A percentile compares a stretch with the other conserved stretches of the same genome.
These are phyloP conservation scores for Neolamprologus cancellatus DNA, from an alignment of 2,113 vertebrate species.

Conservation along the genomic window DNA sequence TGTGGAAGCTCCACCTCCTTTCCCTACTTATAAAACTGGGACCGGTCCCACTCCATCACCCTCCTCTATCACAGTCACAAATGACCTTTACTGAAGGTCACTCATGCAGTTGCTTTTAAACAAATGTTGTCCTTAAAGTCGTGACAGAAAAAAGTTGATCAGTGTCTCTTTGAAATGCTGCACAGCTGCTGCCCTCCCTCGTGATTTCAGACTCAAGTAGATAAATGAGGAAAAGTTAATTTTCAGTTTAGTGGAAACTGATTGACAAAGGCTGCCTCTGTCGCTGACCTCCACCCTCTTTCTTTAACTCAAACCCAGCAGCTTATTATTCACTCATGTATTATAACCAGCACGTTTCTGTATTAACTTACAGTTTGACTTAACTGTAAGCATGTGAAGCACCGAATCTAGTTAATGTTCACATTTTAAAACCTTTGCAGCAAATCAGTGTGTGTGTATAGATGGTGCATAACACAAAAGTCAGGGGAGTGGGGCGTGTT, in stretches of 20 bases:
- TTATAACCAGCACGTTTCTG: background rate
- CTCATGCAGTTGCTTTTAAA: constrained; percentile 9
- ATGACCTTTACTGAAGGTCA: constrained; percentile 64
- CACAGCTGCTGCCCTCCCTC: background rate
- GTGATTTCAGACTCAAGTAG: background rate
- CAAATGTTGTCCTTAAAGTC: background rate
- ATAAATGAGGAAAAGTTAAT: background rate
- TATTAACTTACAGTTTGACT: background rate
- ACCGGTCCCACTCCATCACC: background rate
- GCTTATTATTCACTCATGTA: background rate
- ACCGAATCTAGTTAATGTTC: background rate
- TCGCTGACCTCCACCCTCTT: background rate
- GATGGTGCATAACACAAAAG: background rate
- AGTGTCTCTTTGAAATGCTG: background rate
- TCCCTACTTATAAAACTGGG: background rate
- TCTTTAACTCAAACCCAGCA: background rate
- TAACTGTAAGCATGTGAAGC: background rate
- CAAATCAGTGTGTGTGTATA: background rate
- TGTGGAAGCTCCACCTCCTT: background rate
- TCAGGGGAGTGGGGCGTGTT: background rate
- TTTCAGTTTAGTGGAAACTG: background rate
- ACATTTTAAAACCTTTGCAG: background rate
- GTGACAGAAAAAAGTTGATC: background rate
- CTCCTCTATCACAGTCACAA: background rate
- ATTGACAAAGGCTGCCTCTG: background rate